Evolutionary conservation across 2,888 invertebrate genomes (phyloP), one percentile per base, ranked within the genome.

Genomic region (Proisotoma minuta): DNA sequence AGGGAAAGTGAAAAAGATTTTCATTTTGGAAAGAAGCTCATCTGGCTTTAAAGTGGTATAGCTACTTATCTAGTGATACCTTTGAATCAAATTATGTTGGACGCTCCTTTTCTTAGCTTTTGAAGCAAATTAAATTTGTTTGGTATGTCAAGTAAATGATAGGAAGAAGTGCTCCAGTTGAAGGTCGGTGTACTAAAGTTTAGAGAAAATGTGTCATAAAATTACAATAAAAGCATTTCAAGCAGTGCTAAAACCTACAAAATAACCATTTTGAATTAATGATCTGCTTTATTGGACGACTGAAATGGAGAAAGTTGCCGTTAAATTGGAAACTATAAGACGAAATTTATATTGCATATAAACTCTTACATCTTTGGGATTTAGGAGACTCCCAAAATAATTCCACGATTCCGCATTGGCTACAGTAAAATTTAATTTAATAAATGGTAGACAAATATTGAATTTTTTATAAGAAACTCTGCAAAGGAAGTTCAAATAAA

Each of bases 151-250:
- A 51, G 28, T 51, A 51, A 51, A 27, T 51, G 51, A 51, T 27
- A 51, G 27, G 24, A 27, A 51, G 3, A 27, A n/a, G 51, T n/a
- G 28, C n/a, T 51, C n/a, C n/a, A 18, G 51, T 51, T 24, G 51
- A 27, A 51, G 51, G 51, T 51, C n/a, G 28, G 10, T 15, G n/a
- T 26, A 28, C 27, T 51, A 23, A 49, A 49, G 49, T 8, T 49
- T 23, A 20, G 43, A 43, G 43, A 43, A 54, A 39, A 39, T 54
- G 53, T 54, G 53, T 54, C 53, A 54, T 54, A 54, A 54, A 54
- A 54, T 54, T 54, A 54, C 53, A 54, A 54, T 54, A 54, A 54
- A 29, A 24, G 39, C 34, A 39, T 54, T 54, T 22, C 34, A 34
- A 52, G 23, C 29, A 54, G 39, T 54, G 53, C 39, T 29, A 54